phyloP scores from a whole-genome alignment of 2,888 invertebrate species.

The Diabrotica balteata region DNA sequence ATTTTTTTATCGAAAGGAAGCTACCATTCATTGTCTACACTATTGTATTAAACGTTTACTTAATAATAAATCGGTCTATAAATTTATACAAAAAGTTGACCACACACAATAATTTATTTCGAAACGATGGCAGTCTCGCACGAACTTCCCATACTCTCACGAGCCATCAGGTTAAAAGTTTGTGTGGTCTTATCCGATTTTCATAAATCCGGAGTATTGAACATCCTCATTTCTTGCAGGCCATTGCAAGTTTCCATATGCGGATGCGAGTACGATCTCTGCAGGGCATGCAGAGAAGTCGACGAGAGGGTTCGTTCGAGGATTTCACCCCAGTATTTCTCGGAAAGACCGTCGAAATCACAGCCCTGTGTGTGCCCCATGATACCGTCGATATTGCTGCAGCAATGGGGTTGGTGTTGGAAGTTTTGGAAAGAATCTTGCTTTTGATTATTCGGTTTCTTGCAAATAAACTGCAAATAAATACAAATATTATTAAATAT shows the following conservation, averaged over 20 bases:
- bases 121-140: conserved; percentile 52
- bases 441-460: conserved; percentile 47
- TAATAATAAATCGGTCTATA: no score
- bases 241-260: conserved; percentile 56
- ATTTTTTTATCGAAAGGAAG: no score
- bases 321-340: conserved; percentile 72
- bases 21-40: no score
- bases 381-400: conserved; percentile 50
- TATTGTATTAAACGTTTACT: no score
- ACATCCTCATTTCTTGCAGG: conserved; percentile 54
- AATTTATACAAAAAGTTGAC: no score
- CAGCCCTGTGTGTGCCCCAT: conserved; percentile 58
- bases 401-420: conserved; percentile 49
- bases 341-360: conserved; percentile 64
- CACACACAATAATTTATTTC: conserved; percentile 44
- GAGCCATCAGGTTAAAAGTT: conserved; percentile 52
- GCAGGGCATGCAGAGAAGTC: conserved; percentile 72
- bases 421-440: conserved; percentile 37
- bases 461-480: conserved; percentile 52
- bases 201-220: conserved; percentile 60
- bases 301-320: conserved; percentile 80
- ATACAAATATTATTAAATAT: conserved; percentile 1
- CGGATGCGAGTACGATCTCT: conserved; percentile 51
- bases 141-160: conserved; percentile 56
- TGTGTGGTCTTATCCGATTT: conserved; percentile 60